Base-by-base conservation (phyloP, 2,888 invertebrate species). In the Calameuta filiformis region DNA sequence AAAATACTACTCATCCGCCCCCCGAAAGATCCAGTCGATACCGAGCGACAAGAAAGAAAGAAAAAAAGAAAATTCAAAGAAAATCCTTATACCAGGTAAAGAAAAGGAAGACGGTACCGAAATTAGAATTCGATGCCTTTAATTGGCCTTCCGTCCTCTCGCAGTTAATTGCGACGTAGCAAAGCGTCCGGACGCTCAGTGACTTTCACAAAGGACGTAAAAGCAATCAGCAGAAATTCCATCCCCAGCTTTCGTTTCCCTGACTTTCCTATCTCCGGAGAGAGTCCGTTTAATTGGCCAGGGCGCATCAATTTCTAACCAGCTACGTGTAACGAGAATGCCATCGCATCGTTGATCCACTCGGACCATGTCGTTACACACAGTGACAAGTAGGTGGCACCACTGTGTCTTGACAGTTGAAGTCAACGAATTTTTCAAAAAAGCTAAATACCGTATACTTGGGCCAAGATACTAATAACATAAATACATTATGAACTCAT, bases 241-340 rank as follows among this genome's bases (percentile, higher is more conserved):
- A 76, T 78, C 56, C 56, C 76, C 34, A 77, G 77, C 78, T 81
- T 79, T 80, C 75, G 78, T 69, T 73, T 80, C 76, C 76, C 12
- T 12, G 35, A 35, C 73, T 23, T 34, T 73, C 35, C 69, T 35
- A 15, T 68, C 68, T 68, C 33, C 69, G 31, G 23, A 71, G 79
- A 73, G 77, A 81, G 76, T 73, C 74, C 78, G 79, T 79, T 82
- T 83, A 83, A 83, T 83, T 83, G 82, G 80, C 79, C 81, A 77
- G 81, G 82, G 80, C 79, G 81, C 77, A 80, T 82, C 81, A 76
- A 77, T 79, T 80, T 80, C 76, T 73, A 76, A 77, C 79, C 81
- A 79, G 40, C 76, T 81, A 77, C 81, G 81, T 81, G 80, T 80
- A 80, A 80, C 81, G 81, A 80, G 78, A 77, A 74, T 77, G 79